Percentiles rank a stretch among this genome's conserved stretches.
Conservation (phyloP, 2,797 vertebrate species). For the Cryptoprocta ferox region DNA sequence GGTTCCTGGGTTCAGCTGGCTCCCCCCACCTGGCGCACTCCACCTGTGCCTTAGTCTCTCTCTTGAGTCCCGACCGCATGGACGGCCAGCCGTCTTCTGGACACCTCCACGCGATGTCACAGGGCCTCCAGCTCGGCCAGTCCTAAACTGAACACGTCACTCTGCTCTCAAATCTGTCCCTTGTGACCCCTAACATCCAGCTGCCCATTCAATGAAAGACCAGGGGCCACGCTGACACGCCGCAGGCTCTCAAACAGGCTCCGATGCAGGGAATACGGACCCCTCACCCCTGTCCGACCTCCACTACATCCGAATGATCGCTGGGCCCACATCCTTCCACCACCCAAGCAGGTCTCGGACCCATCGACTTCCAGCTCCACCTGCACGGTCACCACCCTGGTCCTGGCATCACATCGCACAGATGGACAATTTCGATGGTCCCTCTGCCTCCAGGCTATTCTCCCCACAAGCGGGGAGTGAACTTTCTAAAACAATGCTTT, state of each 20-base stretch:
- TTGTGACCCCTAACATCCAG: neutral
- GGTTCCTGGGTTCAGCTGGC: neutral
- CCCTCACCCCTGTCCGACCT: neutral
- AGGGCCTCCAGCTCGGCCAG: neutral
- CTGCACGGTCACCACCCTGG: accelerated
- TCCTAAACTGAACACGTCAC: too few species aligned
- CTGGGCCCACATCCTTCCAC: neutral
- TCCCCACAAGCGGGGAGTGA: neutral
- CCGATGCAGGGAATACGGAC: accelerated
- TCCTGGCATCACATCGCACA: neutral
- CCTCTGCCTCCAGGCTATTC: neutral
- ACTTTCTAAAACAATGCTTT: neutral
- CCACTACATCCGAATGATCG: accelerated
- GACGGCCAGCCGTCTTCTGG: neutral
- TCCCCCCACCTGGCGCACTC: neutral
- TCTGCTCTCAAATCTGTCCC: neutral
- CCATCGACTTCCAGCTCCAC: neutral
- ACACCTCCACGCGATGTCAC: neutral
- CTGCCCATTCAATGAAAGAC: neutral
- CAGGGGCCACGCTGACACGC: too few species aligned
- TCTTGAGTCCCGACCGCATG: neutral
- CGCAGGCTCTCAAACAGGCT: neutral
- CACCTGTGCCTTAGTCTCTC: neutral
- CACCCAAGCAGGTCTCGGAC: neutral
- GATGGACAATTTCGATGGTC: neutral